Percentiles rank a stretch among this genome's conserved stretches.
These are phyloP conservation scores for Prunella fulvescens DNA, from an alignment of 2,113 vertebrate species.

Conservation along the genomic window DNA sequence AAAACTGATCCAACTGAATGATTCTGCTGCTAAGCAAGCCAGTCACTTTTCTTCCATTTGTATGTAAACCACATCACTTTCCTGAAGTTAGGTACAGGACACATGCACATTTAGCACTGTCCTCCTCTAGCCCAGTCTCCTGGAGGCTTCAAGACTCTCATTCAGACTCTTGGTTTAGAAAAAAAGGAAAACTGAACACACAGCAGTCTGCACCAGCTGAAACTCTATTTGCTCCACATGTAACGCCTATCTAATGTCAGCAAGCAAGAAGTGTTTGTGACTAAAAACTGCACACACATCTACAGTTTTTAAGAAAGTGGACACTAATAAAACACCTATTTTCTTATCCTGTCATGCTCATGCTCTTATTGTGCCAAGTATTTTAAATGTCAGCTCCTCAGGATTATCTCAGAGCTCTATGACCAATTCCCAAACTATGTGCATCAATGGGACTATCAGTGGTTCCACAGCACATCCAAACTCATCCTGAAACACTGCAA, in stretches of 20 bases:
- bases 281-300: background rate
- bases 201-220: background rate
- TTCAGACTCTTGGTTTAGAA: background rate
- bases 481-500: background rate
- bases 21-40: background rate
- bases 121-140: background rate
- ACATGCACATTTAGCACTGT: background rate
- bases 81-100: background rate
- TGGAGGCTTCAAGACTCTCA: background rate
- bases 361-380: background rate
- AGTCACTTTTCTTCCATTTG: background rate
- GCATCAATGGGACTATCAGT: background rate
- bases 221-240: background rate
- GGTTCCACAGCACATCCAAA: constrained; percentile 29
- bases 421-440: constrained; percentile 8
- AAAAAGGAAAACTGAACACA: background rate
- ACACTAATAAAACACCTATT: background rate
- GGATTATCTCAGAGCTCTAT: background rate
- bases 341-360: background rate
- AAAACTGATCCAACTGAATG: background rate
- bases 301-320: background rate
- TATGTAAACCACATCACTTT: background rate
- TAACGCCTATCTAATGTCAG: background rate
- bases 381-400: constrained; percentile 6
- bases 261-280: background rate